Evolutionary conservation across 2,113 vertebrate species (phyloP).

Genomic region (Hemichromis elongatus): DNA sequence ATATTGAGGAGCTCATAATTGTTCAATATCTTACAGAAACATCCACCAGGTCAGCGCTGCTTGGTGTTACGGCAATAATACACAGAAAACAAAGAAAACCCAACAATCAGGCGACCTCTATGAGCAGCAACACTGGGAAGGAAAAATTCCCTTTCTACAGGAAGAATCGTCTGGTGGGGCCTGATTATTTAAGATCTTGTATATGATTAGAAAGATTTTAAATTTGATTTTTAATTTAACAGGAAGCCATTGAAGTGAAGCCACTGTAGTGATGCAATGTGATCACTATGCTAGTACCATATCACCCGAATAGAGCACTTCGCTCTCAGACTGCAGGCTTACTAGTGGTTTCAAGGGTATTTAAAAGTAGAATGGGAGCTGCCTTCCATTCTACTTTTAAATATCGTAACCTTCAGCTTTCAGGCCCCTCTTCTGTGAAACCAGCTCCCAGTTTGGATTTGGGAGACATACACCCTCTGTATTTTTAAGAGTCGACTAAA

Average conservation of each 20-base stretch:
- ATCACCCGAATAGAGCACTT: not conserved
- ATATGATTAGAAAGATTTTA: no score
- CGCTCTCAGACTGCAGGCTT: not conserved
- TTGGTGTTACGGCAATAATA: not conserved
- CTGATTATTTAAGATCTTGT: not conserved
- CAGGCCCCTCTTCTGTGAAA: no score
- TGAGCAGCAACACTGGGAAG: not conserved
- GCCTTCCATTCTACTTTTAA: not conserved
- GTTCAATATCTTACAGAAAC: not conserved
- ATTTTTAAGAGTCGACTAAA: not conserved
- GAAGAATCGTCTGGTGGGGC: not conserved
- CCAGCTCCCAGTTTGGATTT: not conserved
- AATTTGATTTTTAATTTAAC: not conserved
- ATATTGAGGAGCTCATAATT: accelerated
- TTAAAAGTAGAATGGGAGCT: not conserved
- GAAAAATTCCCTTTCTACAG: not conserved
- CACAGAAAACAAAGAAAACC: not conserved
- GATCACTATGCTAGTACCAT: not conserved
- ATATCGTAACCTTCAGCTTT: not conserved
- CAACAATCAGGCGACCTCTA: not conserved
- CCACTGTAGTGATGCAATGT: not conserved
- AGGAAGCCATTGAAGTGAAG: accelerated
- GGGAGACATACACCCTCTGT: not conserved
- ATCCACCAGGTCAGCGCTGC: not conserved
- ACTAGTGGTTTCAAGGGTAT: not conserved